Conservation (phyloP, 2,113 vertebrate genomes). For the Ammodytes marinus region DNA sequence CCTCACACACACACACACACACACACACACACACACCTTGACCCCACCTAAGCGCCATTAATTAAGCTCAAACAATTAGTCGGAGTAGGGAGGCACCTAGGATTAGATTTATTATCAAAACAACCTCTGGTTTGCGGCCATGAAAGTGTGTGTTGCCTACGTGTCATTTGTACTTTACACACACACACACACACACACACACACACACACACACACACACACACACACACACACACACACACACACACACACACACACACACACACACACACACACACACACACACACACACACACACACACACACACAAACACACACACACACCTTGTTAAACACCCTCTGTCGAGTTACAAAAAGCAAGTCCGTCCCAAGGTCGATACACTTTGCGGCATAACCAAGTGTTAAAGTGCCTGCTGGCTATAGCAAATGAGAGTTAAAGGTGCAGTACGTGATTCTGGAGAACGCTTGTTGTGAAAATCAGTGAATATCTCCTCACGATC, state of each 20-base stretch:
- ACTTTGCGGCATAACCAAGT: constrained; percentile 55
- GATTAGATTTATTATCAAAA: constrained; percentile 67
- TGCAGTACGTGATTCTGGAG: too few species aligned
- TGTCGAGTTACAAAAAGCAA: constrained; percentile 56
- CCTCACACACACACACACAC: constrained; percentile 1
- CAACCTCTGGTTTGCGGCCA: constrained; percentile 50
- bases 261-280: too few species aligned
- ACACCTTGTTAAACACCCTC: constrained; percentile 42
- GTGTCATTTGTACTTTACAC: constrained; percentile 30
- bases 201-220: constrained; percentile 5
- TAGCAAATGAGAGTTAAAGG: constrained; percentile 60
- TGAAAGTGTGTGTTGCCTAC: background rate
- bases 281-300: constrained; percentile 20
- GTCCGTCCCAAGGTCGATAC: constrained; percentile 61
- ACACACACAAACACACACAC: constrained; percentile 8
- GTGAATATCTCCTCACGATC: too few species aligned
- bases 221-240: background rate
- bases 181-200: constrained; percentile 7
- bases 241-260: constrained; percentile 20
- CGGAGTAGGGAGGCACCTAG: constrained; percentile 33
- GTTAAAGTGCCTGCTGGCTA: constrained; percentile 36
- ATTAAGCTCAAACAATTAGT: constrained; percentile 68
- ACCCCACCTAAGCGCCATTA: constrained; percentile 57
- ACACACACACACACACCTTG: constrained; percentile 15
- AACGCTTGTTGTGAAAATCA: too few species aligned